A percentile compares a stretch with the other conserved stretches of the same genome.
phyloP scores from a whole-genome alignment of 2,113 vertebrate genomes.

The Tichodroma muraria region DNA sequence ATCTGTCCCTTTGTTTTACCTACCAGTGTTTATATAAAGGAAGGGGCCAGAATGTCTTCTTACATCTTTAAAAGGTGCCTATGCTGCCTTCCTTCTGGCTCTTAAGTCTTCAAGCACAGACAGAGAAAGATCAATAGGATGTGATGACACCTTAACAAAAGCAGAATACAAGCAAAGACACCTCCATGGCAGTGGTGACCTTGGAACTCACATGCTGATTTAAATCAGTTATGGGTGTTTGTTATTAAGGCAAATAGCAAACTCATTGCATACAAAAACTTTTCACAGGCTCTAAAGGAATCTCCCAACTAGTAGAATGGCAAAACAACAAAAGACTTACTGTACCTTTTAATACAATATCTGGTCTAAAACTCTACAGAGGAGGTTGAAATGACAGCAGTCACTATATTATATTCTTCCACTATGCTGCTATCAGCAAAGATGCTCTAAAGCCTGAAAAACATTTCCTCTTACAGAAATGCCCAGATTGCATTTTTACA shows the following conservation, averaged over 20 bases:
- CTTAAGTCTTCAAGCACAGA: slow-evolving; percentile 3
- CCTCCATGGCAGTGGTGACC: not conserved
- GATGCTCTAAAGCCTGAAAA: not conserved
- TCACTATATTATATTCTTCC: not conserved
- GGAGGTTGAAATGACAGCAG: not conserved
- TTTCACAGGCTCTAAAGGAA: not conserved
- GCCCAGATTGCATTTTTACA: not conserved
- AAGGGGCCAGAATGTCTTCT: not conserved
- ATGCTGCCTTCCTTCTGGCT: not conserved
- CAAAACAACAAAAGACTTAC: not conserved
- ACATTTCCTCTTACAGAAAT: not conserved
- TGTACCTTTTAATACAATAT: not conserved
- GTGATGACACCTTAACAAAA: not conserved
- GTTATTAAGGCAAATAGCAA: not conserved
- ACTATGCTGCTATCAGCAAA: not conserved
- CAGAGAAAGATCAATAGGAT: slow-evolving; percentile 11
- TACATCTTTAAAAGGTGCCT: not conserved
- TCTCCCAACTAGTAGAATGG: not conserved
- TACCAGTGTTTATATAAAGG: not conserved
- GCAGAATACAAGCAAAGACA: not conserved
- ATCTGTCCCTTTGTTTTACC: not conserved
- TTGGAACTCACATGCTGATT: not conserved
- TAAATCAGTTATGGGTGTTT: not conserved
- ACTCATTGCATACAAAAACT: not conserved
- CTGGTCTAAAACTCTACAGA: not conserved